These are phyloP conservation scores for Thryonomys swinderianus DNA, from an alignment of 2,113 vertebrate genomes.

Conservation along the genomic window DNA sequence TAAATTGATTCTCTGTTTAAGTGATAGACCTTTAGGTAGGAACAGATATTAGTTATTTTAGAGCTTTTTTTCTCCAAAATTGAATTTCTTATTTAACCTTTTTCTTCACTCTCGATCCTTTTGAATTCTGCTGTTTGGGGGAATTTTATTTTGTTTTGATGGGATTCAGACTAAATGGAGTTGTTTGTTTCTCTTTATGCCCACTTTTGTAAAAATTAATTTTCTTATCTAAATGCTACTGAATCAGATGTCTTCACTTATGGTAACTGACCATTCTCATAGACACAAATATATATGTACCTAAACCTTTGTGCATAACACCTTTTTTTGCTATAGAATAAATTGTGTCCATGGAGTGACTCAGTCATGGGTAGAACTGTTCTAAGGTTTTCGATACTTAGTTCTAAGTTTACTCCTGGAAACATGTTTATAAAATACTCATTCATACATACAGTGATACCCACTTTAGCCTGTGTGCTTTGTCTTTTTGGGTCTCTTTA, in stretches of 20 bases:
- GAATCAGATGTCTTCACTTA: neutral
- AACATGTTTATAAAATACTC: neutral
- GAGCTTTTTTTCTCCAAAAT: neutral
- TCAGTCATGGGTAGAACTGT: fast-evolving
- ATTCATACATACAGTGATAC: too few relatives aligned
- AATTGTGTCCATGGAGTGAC: neutral
- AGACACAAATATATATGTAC: fast-evolving
- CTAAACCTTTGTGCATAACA: too few relatives aligned
- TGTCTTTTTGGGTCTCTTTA: neutral
- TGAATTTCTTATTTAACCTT: fast-evolving
- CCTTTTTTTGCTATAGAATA: neutral
- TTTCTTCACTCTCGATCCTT: neutral
- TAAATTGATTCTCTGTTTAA: neutral
- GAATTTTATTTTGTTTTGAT: neutral
- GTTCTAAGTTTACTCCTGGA: neutral
- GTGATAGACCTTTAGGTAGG: neutral
- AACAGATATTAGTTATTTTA: neutral
- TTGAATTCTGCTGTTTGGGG: neutral
- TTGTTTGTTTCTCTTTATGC: neutral
- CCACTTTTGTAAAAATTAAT: neutral
- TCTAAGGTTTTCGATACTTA: fast-evolving
- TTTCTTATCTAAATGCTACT: neutral
- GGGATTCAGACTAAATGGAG: fast-evolving
- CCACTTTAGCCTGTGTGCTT: fast-evolving
- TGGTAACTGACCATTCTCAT: fast-evolving